Evolutionary conservation across 2,797 vertebrate species (phyloP), one percentile per base, ranked within the genome.

Genomic region (Aeoliscus strigatus): DNA sequence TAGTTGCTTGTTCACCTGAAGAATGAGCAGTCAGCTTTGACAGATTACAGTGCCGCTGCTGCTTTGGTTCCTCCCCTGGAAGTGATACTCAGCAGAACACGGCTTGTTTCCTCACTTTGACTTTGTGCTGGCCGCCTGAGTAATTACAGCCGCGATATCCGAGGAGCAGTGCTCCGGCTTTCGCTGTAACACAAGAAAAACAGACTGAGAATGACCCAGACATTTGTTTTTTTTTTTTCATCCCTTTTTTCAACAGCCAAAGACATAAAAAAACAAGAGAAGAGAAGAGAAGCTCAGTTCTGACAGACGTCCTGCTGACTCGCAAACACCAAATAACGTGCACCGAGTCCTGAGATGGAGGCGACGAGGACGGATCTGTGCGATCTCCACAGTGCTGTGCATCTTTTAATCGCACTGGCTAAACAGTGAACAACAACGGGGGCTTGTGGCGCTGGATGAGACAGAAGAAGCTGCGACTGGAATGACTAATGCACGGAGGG

Each of bases 101-200:
- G 80, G 82, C 74, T 83, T 90, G 3, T 90, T 90, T 84, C 84
- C 89, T 84, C 89, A 16, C 14, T 15, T 91, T 90, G 90, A 91
- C 88, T 87, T 91, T 86, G 89, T 89, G 89, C 90, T 91, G 88
- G 90, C 90, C 92, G 89, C 90, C 91, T 94, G 92, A 96, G 89
- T 94, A 96, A 96, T 97, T 94, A 90, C 91, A 88, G 86, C 83
- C 82, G 81, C 92, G 91, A 94, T 92, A 92, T 94, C 90, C 91
- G 91, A 97, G 90, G 91, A 90, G 89, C 87, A 87, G 89, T 90
- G 87, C 87, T 89, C 81, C 81, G 86, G 89, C 87, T 90, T 90
- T 90, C 81, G 87, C 90, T 86, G 89, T 14, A 26, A 8, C 88
- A 87, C 27, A 31, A 27, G 51, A 66, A 90, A 90, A 50, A 48